Percentiles rank a stretch among this genome's conserved stretches.
phyloP scores from a whole-genome alignment of 2,797 vertebrate genomes.

The Vireo griseus region DNA sequence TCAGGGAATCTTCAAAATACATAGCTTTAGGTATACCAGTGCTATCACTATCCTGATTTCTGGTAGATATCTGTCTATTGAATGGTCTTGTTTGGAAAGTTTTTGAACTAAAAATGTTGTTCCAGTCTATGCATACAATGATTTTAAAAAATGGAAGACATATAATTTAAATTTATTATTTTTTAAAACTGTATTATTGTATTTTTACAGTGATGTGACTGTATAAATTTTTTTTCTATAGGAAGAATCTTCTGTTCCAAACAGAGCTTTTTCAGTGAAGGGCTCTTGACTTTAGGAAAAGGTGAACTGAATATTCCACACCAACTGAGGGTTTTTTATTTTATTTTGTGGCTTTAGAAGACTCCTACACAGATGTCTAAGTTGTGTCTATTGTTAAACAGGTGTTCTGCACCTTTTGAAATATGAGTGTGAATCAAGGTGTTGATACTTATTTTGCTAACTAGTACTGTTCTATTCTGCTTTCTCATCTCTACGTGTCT shows the following conservation, averaged over 20 bases:
- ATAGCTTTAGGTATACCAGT: background rate
- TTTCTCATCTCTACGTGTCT: background rate
- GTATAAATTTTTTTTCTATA: background rate
- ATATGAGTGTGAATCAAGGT: background rate
- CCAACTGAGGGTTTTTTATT: background rate
- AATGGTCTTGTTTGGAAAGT: background rate
- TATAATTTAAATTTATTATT: background rate
- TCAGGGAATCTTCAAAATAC: background rate
- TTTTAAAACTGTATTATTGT: background rate
- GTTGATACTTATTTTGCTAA: background rate
- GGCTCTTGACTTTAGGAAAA: background rate
- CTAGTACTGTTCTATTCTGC: background rate
- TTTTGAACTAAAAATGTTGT: background rate
- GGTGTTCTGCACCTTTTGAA: background rate
- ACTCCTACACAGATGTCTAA: background rate
- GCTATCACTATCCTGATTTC: background rate
- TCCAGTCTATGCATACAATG: background rate
- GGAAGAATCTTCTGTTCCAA: background rate
- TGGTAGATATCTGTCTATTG: background rate
- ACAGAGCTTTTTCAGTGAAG: background rate
- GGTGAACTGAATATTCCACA: background rate
- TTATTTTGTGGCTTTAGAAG: background rate
- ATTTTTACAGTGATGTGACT: background rate
- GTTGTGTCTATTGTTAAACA: background rate
- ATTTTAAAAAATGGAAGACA: background rate